Evolutionary conservation across 1,140 invertebrate genomes (phyloP), one percentile per base, ranked within the genome.

Genomic region (Drosophila kepulauana): DNA sequence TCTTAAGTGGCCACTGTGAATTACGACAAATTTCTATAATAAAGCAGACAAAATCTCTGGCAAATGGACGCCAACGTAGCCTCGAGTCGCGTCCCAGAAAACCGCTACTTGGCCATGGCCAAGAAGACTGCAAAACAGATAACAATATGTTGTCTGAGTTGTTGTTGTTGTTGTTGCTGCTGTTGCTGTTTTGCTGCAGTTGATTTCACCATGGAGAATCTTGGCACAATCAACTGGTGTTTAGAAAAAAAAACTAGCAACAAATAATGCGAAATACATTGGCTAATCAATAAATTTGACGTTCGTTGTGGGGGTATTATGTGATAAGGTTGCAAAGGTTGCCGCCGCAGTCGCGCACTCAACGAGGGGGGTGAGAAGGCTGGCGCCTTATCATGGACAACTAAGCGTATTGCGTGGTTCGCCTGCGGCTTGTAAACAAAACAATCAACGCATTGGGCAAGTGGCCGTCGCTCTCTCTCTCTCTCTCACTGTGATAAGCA

Each of bases 11-110:
- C 74, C 75, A 65, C 84, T 70, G 85, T 88, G 85, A 88, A 88
- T 88, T 88, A 89, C 85, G 84, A 88, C 85, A 88, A 89, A 88
- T 88, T 89, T 89, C 81, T 88, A 88, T 88, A 88, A 88, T 88
- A 88, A 88, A 88, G 78, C 85, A 88, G 86, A 89, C 78, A 81
- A 85, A 88, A 89, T 88, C 81, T 89, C 20, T 59, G 20, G 13
- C 64, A 70, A 89, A 85, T 80, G 85, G 68, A 74, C 80, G 72
- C 67, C 66, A 68, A 68, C 49, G 10, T 67, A 49, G 45, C 58
- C 61, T 48, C 69, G 59, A 61, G 79, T 71, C 65, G 62, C 72
- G 64, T 73, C 58, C 75, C 57, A 82, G 67, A 71, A 25, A 76
- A 85, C 81, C 85, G 86, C 86, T 90, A 88, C 78, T 85, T 38